These are phyloP conservation scores for Patella ulyssiponensis DNA, from an alignment of 2,888 invertebrate genomes.

Conservation along the genomic window DNA sequence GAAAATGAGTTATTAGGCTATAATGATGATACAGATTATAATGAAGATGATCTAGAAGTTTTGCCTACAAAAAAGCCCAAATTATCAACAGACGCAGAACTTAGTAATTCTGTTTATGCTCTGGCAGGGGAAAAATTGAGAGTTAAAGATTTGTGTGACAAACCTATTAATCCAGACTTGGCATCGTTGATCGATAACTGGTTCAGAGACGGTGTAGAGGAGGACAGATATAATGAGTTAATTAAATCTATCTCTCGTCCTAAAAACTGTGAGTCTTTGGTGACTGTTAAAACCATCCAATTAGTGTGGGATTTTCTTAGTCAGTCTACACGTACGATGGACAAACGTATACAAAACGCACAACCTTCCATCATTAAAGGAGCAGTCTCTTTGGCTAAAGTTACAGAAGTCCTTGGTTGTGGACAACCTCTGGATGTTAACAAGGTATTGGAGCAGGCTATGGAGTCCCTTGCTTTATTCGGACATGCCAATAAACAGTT, in stretches of 20 bases:
- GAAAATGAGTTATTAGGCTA: too few relatives aligned
- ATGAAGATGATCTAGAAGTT: neutral
- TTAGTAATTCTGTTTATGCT: too few relatives aligned
- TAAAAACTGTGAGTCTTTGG: too few relatives aligned
- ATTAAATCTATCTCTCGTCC: too few relatives aligned
- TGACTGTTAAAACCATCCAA: neutral
- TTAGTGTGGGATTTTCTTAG: neutral
- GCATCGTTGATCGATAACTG: neutral
- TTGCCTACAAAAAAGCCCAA: neutral
- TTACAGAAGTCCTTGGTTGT: neutral
- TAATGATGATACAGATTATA: neutral
- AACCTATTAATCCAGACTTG: neutral
- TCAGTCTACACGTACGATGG: neutral
- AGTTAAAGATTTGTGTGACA: neutral
- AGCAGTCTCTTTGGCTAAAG: neutral
- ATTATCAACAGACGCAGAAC: too few relatives aligned
- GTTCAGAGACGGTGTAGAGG: too few relatives aligned
- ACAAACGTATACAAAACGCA: conserved; percentile 4
- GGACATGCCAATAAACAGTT: neutral
- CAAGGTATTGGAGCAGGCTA: neutral
- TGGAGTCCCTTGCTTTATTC: conserved; percentile 7
- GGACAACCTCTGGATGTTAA: neutral
- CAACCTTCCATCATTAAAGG: neutral
- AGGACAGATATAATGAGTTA: neutral
- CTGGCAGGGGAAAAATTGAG: too few relatives aligned